phyloP scores from a whole-genome alignment of 2,113 vertebrate genomes.

The Sterna hirundo region DNA sequence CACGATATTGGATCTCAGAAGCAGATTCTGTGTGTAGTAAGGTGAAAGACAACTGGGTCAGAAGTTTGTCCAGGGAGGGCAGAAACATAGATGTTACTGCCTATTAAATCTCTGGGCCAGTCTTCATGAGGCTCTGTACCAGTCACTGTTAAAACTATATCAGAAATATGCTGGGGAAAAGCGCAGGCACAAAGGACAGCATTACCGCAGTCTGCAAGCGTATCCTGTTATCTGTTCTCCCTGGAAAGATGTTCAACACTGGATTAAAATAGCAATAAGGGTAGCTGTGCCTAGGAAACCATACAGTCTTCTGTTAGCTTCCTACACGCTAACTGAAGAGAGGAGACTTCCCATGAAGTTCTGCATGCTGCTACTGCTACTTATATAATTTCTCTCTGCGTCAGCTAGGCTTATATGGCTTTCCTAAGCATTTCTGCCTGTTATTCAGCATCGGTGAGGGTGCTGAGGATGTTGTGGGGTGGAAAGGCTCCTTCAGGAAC shows the following conservation, averaged over 20 bases:
- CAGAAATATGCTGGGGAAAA: not conserved
- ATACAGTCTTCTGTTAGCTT: conserved; percentile 17
- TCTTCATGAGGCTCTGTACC: not conserved
- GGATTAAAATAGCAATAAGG: conserved; percentile 55
- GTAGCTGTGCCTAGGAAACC: conserved; percentile 47
- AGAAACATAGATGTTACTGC: not conserved
- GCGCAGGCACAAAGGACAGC: not conserved
- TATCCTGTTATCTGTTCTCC: conserved; percentile 38
- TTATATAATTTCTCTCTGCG: conserved; percentile 46
- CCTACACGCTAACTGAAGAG: conserved; percentile 36
- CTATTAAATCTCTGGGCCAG: not conserved
- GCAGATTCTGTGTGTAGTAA: not conserved
- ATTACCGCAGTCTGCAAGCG: not conserved
- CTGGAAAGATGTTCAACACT: conserved; percentile 30
- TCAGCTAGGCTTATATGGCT: not conserved
- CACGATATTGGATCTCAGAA: not conserved
- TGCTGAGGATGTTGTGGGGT: not conserved
- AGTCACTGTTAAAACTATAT: not conserved
- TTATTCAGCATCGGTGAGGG: not conserved
- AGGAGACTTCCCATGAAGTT: conserved; percentile 61
- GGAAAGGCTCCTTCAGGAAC: not conserved
- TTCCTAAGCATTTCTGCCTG: not conserved
- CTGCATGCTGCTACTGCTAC: conserved; percentile 36
- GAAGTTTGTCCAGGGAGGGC: not conserved
- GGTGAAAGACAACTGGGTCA: not conserved